A percentile compares a stretch with the other conserved stretches of the same genome.
Evolutionary conservation across 1,140 invertebrate species (phyloP).

Genomic region (Ostrea denselamellosa): DNA sequence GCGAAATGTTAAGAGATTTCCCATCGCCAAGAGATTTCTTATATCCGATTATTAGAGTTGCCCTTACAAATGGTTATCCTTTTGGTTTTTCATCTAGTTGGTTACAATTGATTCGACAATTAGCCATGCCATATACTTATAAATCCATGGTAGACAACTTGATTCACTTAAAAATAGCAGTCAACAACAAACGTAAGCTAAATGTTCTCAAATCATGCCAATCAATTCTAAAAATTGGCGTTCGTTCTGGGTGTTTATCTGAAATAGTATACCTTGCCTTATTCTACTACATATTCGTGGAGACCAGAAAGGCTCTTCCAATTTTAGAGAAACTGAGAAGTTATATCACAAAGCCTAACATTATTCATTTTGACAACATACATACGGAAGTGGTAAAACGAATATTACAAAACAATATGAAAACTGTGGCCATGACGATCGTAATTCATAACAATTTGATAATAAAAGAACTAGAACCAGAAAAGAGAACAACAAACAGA

Average conservation of each 20-base stretch:
- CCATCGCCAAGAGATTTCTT: too few species aligned
- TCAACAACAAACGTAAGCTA: not conserved
- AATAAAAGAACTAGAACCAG: too few species aligned
- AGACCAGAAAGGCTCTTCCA: not conserved
- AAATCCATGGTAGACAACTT: not conserved
- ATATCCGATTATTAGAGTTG: too few species aligned
- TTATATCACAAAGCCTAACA: too few species aligned
- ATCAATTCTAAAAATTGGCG: not conserved
- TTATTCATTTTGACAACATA: too few species aligned
- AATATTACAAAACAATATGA: too few species aligned
- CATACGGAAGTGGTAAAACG: too few species aligned
- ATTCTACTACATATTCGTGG: not conserved
- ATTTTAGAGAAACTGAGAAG: not conserved
- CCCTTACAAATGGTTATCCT: not conserved
- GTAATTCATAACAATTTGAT: too few species aligned
- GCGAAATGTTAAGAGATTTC: too few species aligned
- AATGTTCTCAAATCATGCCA: not conserved
- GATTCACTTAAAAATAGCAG: not conserved
- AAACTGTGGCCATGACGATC: too few species aligned
- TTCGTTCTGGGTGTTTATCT: not conserved
- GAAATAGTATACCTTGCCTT: not conserved
- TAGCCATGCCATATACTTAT: not conserved
- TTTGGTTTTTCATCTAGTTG: not conserved
- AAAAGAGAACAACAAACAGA: too few species aligned
- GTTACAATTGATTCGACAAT: not conserved